Evolutionary conservation across 2,797 vertebrate genomes (phyloP), one percentile per base, ranked within the genome.

Genomic region (Acestrorhynchus altus): DNA sequence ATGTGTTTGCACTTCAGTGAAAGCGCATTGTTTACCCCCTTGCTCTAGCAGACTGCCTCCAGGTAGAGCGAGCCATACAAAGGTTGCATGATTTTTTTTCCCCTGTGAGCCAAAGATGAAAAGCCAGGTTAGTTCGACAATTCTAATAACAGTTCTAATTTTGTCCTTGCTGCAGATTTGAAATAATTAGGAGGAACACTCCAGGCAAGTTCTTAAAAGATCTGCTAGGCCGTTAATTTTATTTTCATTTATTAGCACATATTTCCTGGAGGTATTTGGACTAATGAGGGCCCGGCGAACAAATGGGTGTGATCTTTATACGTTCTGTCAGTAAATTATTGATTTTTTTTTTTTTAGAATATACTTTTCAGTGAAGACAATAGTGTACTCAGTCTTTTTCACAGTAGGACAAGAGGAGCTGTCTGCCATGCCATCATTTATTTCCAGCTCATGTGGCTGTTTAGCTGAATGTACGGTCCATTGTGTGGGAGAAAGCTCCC

Each of bases 191-290:
- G 68, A 65, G 69, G 89, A 91, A 83, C 84, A 91, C 90, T 92
- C 83, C 88, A 88, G 91, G 90, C 87, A 89, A 88, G 54, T 85
- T 88, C 84, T 85, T 76, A 69, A 82, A 74, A 79, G 87, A 79
- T 31, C 82, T 84, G 85, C 83, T 77, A 79, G 73, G 26, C 86
- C 88, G 84, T 90, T 92, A 88, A 92, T 92, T 92, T 89, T 91
- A 87, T 90, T 92, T 90, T 90, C 87, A 89, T 91, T 93, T 92
- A 91, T 92, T 92, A 91, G 90, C 91, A 91, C 88, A 84, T 87
- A 91, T 92, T 87, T 92, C 91, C 92, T 92, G 87, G 87, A 93
- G 91, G 90, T 93, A 90, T 91, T 90, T 90, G 83, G 84, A 90
- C 89, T 90, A 93, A 93, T 83, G 61, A 92, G 91, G 87, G 90